These are phyloP conservation scores for Papilio demoleus DNA, from an alignment of 2,888 invertebrate species.

Conservation along the genomic window DNA sequence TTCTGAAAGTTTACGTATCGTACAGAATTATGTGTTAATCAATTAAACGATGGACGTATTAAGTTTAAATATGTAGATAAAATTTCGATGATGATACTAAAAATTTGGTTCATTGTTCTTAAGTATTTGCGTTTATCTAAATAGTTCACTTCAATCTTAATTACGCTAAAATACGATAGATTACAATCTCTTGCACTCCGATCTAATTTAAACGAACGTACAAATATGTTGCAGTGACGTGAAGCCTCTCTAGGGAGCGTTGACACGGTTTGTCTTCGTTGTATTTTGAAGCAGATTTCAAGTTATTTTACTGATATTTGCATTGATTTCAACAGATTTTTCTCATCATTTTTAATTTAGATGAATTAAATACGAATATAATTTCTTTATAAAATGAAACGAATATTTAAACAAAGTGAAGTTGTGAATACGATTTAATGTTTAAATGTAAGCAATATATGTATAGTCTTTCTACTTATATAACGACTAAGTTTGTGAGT, in stretches of 20 bases:
- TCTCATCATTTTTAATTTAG: neutral
- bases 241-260: conserved; percentile 3
- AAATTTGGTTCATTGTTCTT: too few species aligned
- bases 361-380: neutral
- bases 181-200: neutral
- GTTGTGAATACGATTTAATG: neutral
- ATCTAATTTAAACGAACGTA: neutral
- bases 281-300: neutral
- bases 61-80: too few species aligned
- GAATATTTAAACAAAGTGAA: neutral
- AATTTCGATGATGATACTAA: too few species aligned
- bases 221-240: neutral
- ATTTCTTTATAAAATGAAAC: neutral
- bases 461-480: too few species aligned
- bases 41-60: neutral
- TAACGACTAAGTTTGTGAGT: too few species aligned
- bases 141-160: conserved; percentile 1
- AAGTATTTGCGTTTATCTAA: too few species aligned
- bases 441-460: too few species aligned
- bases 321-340: neutral
- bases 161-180: neutral
- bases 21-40: conserved; percentile 7
- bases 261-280: conserved; percentile 18
- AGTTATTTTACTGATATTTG: neutral
- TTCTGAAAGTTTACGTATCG: neutral